These are phyloP conservation scores for Calephelis perditalis DNA, from an alignment of 2,888 invertebrate genomes.

Conservation along the genomic window DNA sequence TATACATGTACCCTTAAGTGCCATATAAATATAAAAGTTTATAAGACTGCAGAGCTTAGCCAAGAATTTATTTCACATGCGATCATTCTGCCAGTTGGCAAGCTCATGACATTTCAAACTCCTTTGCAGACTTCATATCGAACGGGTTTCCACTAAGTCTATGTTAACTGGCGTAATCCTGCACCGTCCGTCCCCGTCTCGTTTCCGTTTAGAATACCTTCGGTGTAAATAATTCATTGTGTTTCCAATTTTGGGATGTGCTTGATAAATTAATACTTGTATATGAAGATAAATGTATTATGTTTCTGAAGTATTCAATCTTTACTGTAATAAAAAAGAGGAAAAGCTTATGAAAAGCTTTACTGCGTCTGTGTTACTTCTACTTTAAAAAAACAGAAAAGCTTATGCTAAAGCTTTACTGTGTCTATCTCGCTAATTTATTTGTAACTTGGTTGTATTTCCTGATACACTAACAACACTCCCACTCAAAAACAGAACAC, in stretches of 20 bases:
- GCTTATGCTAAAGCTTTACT: too few relatives aligned
- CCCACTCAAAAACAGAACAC: too few relatives aligned
- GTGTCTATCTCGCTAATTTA: too few relatives aligned
- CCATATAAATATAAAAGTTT: neutral
- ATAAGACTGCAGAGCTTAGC: slow-evolving; percentile 25
- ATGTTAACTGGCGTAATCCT: slow-evolving; percentile 53
- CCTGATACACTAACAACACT: too few relatives aligned
- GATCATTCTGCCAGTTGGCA: slow-evolving; percentile 49
- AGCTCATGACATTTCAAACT: slow-evolving; percentile 46
- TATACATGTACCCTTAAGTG: neutral
- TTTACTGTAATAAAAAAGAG: too few relatives aligned
- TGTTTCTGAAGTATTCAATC: too few relatives aligned
- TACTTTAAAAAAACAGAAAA: too few relatives aligned
- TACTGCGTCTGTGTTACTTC: too few relatives aligned
- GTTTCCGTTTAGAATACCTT: slow-evolving; percentile 34
- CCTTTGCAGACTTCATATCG: slow-evolving; percentile 44
- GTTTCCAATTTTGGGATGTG: neutral
- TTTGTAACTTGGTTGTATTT: too few relatives aligned
- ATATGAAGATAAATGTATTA: too few relatives aligned
- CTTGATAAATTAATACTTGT: too few relatives aligned
- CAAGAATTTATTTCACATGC: slow-evolving; percentile 38
- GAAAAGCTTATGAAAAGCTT: too few relatives aligned
- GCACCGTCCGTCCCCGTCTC: slow-evolving; percentile 34
- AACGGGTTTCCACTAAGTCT: slow-evolving; percentile 42
- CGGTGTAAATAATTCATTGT: slow-evolving; percentile 9